These are phyloP conservation scores for Smutsia temminckii DNA, from an alignment of 2,797 vertebrate genomes.

Conservation along the genomic window DNA sequence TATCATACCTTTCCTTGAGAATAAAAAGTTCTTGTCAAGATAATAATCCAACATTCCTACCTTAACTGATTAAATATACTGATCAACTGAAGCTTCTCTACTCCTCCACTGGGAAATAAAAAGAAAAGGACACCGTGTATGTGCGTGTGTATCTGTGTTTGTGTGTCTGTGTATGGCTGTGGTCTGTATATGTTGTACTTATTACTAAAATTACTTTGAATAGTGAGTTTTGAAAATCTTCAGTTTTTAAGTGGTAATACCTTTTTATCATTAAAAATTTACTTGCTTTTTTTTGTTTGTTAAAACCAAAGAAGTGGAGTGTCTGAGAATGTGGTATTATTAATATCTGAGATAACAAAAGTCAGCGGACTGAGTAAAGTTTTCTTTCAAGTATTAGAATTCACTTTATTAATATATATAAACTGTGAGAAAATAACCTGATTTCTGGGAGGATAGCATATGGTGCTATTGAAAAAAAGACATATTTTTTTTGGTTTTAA, in stretches of 20 bases:
- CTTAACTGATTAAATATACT: background rate
- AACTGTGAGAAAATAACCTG: background rate
- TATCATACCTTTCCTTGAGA: background rate
- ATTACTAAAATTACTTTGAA: background rate
- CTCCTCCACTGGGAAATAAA: background rate
- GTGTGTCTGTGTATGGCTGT: background rate
- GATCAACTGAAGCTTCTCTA: background rate
- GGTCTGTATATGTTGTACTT: background rate
- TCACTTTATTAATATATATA: background rate
- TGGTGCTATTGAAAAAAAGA: background rate
- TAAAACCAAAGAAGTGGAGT: background rate
- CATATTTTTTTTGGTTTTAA: background rate
- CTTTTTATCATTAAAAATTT: background rate
- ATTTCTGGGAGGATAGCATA: background rate
- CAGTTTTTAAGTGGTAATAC: background rate
- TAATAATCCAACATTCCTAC: background rate
- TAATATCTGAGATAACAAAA: conserved; percentile 1
- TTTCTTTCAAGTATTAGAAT: background rate
- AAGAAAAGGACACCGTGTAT: background rate
- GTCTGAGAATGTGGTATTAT: background rate
- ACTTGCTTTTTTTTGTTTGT: background rate
- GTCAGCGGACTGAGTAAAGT: background rate
- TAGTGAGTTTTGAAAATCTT: background rate
- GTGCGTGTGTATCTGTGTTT: background rate
- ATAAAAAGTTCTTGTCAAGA: background rate